These are phyloP conservation scores for Prolemur simus DNA, from an alignment of 2,113 vertebrate genomes.

Conservation along the genomic window DNA sequence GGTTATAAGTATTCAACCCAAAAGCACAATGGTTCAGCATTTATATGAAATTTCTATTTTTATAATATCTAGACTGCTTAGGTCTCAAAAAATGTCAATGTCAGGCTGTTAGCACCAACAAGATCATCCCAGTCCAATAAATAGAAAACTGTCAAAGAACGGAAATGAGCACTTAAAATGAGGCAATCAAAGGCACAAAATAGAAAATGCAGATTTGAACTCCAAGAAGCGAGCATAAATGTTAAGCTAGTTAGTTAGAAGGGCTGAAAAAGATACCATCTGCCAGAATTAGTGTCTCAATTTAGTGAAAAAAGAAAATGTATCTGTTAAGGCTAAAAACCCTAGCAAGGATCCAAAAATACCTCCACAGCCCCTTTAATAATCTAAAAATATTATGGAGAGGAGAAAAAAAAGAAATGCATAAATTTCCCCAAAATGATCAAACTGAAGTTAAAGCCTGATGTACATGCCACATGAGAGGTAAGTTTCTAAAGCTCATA, in stretches of 20 bases:
- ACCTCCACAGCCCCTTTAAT: constrained; percentile 61
- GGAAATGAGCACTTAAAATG: constrained; percentile 53
- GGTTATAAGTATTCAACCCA: constrained; percentile 16
- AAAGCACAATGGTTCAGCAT: constrained; percentile 43
- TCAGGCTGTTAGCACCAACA: constrained; percentile 34
- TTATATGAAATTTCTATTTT: constrained; percentile 49
- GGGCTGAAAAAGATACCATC: constrained; percentile 51
- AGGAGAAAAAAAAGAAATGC: constrained; percentile 58
- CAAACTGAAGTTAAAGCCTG: constrained; percentile 75
- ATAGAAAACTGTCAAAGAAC: constrained; percentile 52
- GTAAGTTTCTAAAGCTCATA: constrained; percentile 83
- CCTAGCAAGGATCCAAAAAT: constrained; percentile 67
- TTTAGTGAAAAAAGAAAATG: constrained; percentile 56
- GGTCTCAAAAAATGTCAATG: constrained; percentile 27
- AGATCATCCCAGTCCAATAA: constrained; percentile 55
- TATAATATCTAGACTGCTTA: constrained; percentile 27
- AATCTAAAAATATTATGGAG: constrained; percentile 66
- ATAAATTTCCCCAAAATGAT: constrained; percentile 71
- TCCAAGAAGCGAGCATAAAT: constrained; percentile 52
- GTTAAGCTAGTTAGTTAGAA: constrained; percentile 53
- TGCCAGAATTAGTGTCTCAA: constrained; percentile 63
- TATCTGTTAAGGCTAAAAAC: constrained; percentile 57
- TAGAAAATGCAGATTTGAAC: constrained; percentile 63
- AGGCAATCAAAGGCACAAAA: constrained; percentile 65
- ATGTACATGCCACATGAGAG: constrained; percentile 81